Evolutionary conservation across 2,888 invertebrate species (phyloP).

Genomic region (Phorcus lineatus): DNA sequence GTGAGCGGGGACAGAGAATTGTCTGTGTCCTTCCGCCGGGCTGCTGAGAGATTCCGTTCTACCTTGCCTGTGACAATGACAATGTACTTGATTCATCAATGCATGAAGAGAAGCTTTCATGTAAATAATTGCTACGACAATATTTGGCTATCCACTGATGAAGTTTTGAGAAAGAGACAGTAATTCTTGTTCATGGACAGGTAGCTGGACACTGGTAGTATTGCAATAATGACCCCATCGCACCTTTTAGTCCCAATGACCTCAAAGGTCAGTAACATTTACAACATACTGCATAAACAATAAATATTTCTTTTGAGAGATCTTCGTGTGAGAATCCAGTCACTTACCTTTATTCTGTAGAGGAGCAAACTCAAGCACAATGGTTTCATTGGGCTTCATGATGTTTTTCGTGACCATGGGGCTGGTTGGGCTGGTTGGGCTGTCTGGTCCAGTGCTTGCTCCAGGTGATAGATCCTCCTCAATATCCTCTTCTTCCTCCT

Average conservation of each 20-base stretch:
- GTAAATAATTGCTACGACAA: too few species aligned
- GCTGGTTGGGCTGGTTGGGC: constrained; percentile 39
- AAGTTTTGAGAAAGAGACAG: background rate
- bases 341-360: constrained; percentile 39
- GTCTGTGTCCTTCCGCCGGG: constrained; percentile 51
- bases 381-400: constrained; percentile 63
- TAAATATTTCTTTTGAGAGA: too few species aligned
- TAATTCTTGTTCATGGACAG: background rate
- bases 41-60: constrained; percentile 56
- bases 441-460: constrained; percentile 38
- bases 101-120: too few species aligned
- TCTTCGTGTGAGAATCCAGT: background rate
- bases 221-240: too few species aligned
- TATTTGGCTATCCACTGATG: too few species aligned
- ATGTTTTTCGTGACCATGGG: constrained; percentile 35
- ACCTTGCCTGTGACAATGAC: constrained; percentile 43
- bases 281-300: too few species aligned
- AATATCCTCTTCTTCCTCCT: constrained; percentile 40
- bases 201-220: too few species aligned
- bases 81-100: background rate
- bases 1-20: constrained; percentile 17
- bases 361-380: constrained; percentile 69
- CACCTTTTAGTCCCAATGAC: too few species aligned
- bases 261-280: too few species aligned
- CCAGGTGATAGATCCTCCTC: constrained; percentile 53